Percentiles rank a stretch among this genome's conserved stretches.
Conservation (phyloP, 2,113 vertebrate genomes). For the Aspidoscelis tigris region DNA sequence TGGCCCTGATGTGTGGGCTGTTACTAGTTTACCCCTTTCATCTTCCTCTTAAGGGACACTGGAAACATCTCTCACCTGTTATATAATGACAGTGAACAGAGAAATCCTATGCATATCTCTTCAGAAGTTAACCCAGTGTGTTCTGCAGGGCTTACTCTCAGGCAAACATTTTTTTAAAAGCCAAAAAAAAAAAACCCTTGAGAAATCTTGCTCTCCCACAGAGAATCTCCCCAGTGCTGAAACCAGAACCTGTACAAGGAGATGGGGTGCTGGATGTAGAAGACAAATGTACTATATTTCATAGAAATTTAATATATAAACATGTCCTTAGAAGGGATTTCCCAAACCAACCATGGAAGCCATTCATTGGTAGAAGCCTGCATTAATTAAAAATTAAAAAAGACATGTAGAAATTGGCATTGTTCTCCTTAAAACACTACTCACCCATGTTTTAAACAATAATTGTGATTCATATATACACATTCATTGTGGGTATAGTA, state of each 20-base stretch:
- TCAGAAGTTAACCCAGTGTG: not conserved
- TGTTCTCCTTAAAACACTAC: not conserved
- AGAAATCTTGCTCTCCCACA: no score
- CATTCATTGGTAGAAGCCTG: not conserved
- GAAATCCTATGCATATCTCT: not conserved
- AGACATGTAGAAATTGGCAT: constrained; percentile 2
- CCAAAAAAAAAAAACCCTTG: no score
- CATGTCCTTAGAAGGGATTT: not conserved
- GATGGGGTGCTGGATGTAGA: not conserved
- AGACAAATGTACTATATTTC: not conserved
- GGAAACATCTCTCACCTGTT: not conserved
- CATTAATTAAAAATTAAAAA: not conserved
- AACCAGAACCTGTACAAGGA: not conserved
- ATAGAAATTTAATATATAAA: not conserved
- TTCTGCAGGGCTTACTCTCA: not conserved
- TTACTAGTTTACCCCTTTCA: not conserved
- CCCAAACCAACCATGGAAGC: not conserved
- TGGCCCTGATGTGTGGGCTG: no score
- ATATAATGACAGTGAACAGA: not conserved
- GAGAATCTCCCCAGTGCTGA: not conserved
- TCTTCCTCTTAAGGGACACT: not conserved
- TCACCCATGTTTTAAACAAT: not conserved
- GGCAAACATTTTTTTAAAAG: no score
- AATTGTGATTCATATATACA: not conserved
- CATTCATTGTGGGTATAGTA: not conserved